Evolutionary conservation across 2,797 vertebrate species (phyloP).

Genomic region (Pelochelys cantorii): DNA sequence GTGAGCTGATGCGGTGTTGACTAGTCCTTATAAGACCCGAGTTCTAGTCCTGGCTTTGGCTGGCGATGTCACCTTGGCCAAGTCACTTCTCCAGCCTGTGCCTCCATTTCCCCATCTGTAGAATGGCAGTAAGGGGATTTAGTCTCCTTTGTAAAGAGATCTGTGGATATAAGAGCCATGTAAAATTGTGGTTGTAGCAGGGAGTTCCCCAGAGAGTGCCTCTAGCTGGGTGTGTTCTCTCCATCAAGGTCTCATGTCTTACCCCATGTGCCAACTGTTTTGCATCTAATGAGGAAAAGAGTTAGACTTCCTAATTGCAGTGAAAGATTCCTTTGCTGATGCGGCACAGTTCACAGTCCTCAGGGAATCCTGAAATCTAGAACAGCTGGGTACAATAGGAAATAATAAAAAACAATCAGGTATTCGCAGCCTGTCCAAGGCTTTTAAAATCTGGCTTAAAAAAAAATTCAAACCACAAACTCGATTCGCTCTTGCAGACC

Average conservation of each 20-base stretch:
- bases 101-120: neutral
- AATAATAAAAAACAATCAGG: conserved; percentile 25
- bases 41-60: neutral
- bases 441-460: conserved; percentile 58
- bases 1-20: neutral
- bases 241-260: neutral
- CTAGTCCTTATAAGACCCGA: neutral
- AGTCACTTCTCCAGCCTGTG: neutral
- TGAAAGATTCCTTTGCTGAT: neutral
- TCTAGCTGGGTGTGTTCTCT: neutral
- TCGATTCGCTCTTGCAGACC: conserved; percentile 37
- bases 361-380: conserved; percentile 1
- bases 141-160: neutral
- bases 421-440: conserved; percentile 22
- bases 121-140: neutral
- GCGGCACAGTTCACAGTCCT: neutral
- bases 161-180: neutral
- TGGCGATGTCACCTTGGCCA: neutral
- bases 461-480: conserved; percentile 57
- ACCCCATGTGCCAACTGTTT: neutral
- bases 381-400: conserved; percentile 59
- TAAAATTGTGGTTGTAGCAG: neutral
- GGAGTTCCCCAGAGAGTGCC: neutral
- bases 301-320: neutral
- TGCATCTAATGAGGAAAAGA: conserved; percentile 28